A percentile compares a stretch with the other conserved stretches of the same genome.
Evolutionary conservation across 2,888 invertebrate species (phyloP).

Genomic region (Globia sparganii): DNA sequence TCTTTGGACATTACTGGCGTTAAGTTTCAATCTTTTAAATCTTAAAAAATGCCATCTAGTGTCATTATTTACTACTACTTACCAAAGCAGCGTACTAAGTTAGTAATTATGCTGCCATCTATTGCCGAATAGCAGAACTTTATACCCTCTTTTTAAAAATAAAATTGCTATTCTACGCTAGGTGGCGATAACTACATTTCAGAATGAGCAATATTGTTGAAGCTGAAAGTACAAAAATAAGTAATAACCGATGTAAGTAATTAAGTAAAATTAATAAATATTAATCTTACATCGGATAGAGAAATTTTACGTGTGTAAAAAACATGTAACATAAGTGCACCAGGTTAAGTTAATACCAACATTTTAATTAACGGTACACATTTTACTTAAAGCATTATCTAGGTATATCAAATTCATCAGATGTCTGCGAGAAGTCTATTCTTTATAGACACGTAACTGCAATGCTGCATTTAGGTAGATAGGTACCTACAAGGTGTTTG

Average conservation of each 20-base stretch:
- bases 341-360: neutral
- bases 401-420: neutral
- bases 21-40: neutral
- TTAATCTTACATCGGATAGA: too few species aligned
- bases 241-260: too few species aligned
- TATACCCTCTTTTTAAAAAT: neutral
- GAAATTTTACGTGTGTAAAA: neutral
- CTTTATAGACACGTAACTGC: neutral
- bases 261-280: too few species aligned
- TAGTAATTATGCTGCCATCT: conserved; percentile 54
- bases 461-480: neutral
- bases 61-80: neutral
- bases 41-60: conserved; percentile 48
- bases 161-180: conserved; percentile 69
- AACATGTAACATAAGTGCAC: neutral
- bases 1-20: neutral
- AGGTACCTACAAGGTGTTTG: neutral
- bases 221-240: neutral
- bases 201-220: neutral
- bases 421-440: neutral
- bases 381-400: neutral
- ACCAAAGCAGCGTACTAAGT: neutral
- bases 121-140: conserved; percentile 49
- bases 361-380: neutral
- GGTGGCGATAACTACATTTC: conserved; percentile 66